A percentile compares a stretch with the other conserved stretches of the same genome.
Evolutionary conservation across 2,113 vertebrate species (phyloP).

Genomic region (Pogonocichla stellata): DNA sequence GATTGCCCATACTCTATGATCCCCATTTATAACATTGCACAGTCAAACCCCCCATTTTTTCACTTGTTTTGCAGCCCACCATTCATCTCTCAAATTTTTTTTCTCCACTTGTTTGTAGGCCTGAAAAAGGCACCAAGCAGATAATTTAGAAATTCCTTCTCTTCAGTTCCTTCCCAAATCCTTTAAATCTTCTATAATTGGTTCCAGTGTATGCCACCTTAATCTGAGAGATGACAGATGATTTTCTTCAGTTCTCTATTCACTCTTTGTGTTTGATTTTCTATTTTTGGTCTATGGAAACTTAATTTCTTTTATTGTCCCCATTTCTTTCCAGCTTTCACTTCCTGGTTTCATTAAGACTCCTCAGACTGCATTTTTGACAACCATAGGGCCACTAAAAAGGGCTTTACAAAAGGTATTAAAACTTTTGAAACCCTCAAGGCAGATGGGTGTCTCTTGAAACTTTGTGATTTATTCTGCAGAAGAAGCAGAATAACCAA

Average conservation of each 20-base stretch:
- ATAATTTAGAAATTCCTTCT: background rate
- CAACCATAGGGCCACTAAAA: background rate
- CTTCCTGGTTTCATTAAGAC: conserved; percentile 33
- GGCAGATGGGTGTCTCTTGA: conserved; percentile 11
- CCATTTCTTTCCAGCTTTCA: conserved; percentile 10
- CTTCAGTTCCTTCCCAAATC: background rate
- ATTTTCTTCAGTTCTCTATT: conserved; percentile 10
- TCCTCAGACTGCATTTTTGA: conserved; percentile 18
- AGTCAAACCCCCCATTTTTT: background rate
- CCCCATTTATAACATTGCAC: background rate
- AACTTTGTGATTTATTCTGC: conserved; percentile 51
- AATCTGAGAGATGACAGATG: background rate
- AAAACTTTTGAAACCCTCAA: conserved; percentile 48
- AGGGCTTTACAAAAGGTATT: background rate
- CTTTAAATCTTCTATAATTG: conserved; percentile 13
- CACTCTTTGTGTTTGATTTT: conserved; percentile 11
- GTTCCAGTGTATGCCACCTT: background rate
- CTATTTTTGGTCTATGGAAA: conserved; percentile 27
- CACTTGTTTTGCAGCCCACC: background rate
- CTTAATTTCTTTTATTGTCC: conserved; percentile 46
- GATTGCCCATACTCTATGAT: background rate
- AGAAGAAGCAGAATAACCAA: conserved; percentile 22
- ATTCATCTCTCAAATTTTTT: background rate
- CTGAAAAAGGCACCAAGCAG: background rate
- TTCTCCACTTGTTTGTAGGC: background rate